Conservation (phyloP, 2,888 invertebrate genomes). For the Steinernema hermaphroditum region DNA sequence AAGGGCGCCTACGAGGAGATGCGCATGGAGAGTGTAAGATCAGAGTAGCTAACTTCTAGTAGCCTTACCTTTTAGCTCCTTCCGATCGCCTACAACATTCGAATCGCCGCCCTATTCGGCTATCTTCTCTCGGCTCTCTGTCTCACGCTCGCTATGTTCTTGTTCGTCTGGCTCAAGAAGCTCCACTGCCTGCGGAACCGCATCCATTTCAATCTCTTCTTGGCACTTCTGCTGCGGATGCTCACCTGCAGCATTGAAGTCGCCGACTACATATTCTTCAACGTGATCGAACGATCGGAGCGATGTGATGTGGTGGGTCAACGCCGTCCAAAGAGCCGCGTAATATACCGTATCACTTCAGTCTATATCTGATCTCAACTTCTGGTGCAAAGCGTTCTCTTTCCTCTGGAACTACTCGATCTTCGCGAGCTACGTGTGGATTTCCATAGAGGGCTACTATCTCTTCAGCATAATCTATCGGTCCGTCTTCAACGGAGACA, state of each 20-base stretch:
- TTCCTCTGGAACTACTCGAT: conserved; percentile 33
- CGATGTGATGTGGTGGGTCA: conserved; percentile 21
- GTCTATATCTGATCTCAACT: neutral
- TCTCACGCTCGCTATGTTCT: neutral
- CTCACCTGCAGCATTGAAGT: conserved; percentile 16
- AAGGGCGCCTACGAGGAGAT: neutral
- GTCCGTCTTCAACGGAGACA: conserved; percentile 31
- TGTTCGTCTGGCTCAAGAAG: conserved; percentile 31
- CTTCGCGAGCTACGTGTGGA: conserved; percentile 32
- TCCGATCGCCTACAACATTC: neutral
- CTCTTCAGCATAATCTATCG: conserved; percentile 32
- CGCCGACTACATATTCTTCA: conserved; percentile 2
- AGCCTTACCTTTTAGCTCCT: conserved; percentile 17
- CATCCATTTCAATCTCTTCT: conserved; percentile 33
- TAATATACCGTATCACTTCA: neutral
- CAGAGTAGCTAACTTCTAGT: neutral
- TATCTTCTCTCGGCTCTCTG: conserved; percentile 31
- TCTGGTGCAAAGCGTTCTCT: conserved; percentile 27
- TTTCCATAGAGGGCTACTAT: conserved; percentile 33
- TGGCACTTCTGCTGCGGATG: conserved; percentile 20
- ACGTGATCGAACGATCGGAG: neutral
- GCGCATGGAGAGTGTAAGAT: neutral
- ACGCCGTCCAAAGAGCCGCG: no score
- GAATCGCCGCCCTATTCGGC: conserved; percentile 28
- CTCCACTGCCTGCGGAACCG: conserved; percentile 31